Evolutionary conservation across 2,888 invertebrate genomes (phyloP).

Genomic region (Zhuqinia jingwanae): DNA sequence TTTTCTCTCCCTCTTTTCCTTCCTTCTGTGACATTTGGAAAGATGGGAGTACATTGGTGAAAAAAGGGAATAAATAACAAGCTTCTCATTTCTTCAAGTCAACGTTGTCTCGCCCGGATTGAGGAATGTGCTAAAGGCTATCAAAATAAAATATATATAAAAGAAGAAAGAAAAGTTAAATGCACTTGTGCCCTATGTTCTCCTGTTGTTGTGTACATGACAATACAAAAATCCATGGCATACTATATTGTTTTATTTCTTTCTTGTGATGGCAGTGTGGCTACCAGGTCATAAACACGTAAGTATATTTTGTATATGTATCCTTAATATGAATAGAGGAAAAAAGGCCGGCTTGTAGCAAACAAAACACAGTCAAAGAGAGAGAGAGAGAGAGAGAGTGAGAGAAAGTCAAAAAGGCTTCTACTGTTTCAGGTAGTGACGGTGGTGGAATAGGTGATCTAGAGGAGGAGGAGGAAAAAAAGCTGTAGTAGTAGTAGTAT

Average conservation of each 20-base stretch:
- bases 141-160: slow-evolving; percentile 31
- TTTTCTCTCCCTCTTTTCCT: background rate
- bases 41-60: background rate
- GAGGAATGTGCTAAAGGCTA: slow-evolving; percentile 34
- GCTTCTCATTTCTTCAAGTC: slow-evolving; percentile 38
- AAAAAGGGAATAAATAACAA: slow-evolving; percentile 39
- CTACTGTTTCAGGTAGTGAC: slow-evolving; percentile 28
- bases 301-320: too few relatives aligned
- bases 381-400: background rate
- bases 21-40: slow-evolving; percentile 19
- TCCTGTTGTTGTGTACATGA: background rate
- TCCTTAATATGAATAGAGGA: slow-evolving; percentile 13
- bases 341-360: background rate
- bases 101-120: slow-evolving; percentile 10
- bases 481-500: too few relatives aligned
- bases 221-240: too few relatives aligned
- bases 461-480: background rate
- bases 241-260: background rate
- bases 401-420: slow-evolving; percentile 30
- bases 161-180: slow-evolving; percentile 33
- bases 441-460: background rate
- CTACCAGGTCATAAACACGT: slow-evolving; percentile 32
- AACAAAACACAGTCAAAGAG: background rate
- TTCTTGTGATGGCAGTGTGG: background rate
- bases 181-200: slow-evolving; percentile 14